Base-by-base conservation (phyloP, 2,888 invertebrate genomes). In the Clitarchus hookeri region DNA sequence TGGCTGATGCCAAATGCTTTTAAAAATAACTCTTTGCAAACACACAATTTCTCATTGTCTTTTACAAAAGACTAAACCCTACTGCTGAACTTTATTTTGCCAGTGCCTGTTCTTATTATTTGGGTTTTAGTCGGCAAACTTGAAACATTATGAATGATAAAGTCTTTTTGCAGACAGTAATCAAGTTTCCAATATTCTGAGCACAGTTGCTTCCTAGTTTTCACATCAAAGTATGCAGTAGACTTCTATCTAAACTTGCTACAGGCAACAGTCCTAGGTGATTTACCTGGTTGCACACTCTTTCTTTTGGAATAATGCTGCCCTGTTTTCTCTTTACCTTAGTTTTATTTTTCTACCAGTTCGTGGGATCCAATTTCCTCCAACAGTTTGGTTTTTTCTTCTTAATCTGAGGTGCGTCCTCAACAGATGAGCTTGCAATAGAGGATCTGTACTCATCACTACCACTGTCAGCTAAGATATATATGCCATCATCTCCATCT, bases 1-100 rank as follows among this genome's bases (percentile, higher is more conserved):
- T 83, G 83, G 12, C 83, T 83, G 27, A 83, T 83, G 44, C 44
- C 44, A 44, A 83, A 23, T 44, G 83, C 6, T 83, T 83, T 83
- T 83, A 27, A 44, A 83, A 44, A 83, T 9, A 83, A 83, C 44
- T 27, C 23, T 25, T 83, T 83, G 23, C 48, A 83, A 11, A 83
- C 83, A 44, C 44, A 25, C 6, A 9, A 44, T 44, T 44, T 83
- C 44, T 9, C 83, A 27, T 44, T 27, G 8, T 83, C 83, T 83
- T 83, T 83, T 16, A 83, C 36, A 83, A 83, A 44, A 83, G 4
- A 83, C 8, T 83, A 83, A 12, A 44, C 44, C 83, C 12, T 48
- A 48, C 48, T 48, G 12, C 48, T 48, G 6, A 9, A 6, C 48
- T 48, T 48, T 12, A 6, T 65, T 65, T 65, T 65, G 16, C 65